Base-by-base conservation (phyloP, 2,888 invertebrate genomes). In the Chymomyza fuscimana region DNA sequence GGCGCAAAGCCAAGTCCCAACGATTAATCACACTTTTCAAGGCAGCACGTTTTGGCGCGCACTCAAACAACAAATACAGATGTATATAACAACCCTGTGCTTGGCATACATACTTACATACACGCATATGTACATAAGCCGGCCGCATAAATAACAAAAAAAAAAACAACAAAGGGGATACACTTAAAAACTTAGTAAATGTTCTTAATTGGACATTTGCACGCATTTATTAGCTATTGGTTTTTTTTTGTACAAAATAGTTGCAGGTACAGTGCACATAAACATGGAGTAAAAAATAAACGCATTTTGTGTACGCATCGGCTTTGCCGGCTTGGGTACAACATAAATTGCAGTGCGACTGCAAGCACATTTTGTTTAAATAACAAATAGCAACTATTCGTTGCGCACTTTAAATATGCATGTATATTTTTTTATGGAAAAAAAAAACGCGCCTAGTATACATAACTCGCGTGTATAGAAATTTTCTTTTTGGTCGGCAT, bases 41-140 rank as follows among this genome's bases (percentile, higher is more conserved):
- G 12, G 40, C 10, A 12, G 40, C 12, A 12, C 12, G 12, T 29
- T n/a, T 29, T 60, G 60, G 60, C 60, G 60, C 58, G 58, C 58
- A 25, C 58, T 22, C 19, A 54, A 16, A 19, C 54, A 52, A 62
- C 56, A 2, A 59, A 19, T 5, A 32, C 9, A 40, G 22, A 40
- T 32, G 25, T 29, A 60, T 29, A 60, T 66, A 77, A 83, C 86
- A 72, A 22, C 79, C 76, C 83, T 70, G 81, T 69, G 19, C 67
- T 71, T 64, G 46, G 16, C 40, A 9, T 7, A 32, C 2, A 32
- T 7, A 32, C 6, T 4, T 7, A 32, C 7, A 32, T 4, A 9
- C 7, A 32, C 7, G 9, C 32, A 25, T 25, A 63, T 65, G 25
- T 50, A 64, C 46, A 50, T 51, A 19, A 46, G 40, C 40, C 40